These are phyloP conservation scores for Xestia xanthographa DNA, from an alignment of 2,888 invertebrate species.

Conservation along the genomic window DNA sequence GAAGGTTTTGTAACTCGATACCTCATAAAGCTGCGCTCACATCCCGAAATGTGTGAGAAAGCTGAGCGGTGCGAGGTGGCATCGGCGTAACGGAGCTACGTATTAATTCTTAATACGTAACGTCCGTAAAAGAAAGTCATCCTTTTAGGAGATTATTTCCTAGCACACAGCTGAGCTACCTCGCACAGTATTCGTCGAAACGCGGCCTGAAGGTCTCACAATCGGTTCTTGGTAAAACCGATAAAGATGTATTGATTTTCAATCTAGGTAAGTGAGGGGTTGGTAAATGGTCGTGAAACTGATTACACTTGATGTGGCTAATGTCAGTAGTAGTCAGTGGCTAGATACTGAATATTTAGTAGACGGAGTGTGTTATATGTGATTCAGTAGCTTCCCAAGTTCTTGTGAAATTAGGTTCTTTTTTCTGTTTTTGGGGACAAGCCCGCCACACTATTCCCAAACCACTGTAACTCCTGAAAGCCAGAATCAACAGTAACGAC, in stretches of 20 bases:
- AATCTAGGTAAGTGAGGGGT: constrained; percentile 40
- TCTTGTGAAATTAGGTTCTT: neutral
- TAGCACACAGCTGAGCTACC: neutral
- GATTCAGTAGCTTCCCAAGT: neutral
- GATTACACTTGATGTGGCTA: constrained; percentile 25
- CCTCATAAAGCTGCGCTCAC: neutral
- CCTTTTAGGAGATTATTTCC: neutral
- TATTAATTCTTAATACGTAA: no score
- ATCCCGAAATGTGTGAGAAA: neutral
- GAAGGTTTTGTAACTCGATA: constrained; percentile 33
- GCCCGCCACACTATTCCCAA: no score
- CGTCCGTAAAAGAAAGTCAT: neutral
- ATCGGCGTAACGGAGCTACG: neutral
- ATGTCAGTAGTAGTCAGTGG: no score
- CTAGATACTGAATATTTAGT: constrained; percentile 4
- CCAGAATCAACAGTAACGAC: no score
- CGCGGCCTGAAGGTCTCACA: constrained; percentile 28
- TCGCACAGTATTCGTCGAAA: neutral
- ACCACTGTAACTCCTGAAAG: no score
- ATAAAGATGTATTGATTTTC: constrained; percentile 51
- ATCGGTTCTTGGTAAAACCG: constrained; percentile 28
- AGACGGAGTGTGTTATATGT: neutral
- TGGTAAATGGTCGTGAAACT: constrained; percentile 30
- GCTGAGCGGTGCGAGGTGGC: neutral
- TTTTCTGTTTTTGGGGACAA: no score